Evolutionary conservation across 2,797 vertebrate species (phyloP).

Genomic region (Cryptoblepharus egeriae): DNA sequence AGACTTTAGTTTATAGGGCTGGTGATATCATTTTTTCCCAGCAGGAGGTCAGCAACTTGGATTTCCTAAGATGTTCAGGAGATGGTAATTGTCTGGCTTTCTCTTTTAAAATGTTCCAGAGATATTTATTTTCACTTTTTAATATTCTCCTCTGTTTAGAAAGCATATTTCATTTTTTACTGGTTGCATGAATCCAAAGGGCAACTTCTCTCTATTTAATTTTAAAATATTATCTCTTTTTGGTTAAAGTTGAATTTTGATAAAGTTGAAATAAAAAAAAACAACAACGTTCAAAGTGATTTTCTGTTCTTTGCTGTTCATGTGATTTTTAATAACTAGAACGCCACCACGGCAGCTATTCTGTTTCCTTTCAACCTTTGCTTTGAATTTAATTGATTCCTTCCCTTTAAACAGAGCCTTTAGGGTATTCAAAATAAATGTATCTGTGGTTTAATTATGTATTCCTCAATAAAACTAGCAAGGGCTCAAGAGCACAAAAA

Average conservation of each 20-base stretch:
- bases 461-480: neutral
- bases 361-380: neutral
- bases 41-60: constrained; percentile 30
- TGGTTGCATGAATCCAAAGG: neutral
- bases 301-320: neutral
- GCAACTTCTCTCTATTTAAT: accelerated
- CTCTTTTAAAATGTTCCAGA: constrained; percentile 3
- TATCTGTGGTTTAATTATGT: neutral
- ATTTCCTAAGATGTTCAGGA: constrained; percentile 53
- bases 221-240: neutral
- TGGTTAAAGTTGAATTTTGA: neutral
- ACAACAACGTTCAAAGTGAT: neutral
- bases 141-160: too few species aligned
- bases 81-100: constrained; percentile 57
- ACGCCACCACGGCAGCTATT: accelerated
- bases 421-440: neutral
- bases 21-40: constrained; percentile 40
- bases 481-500: too few species aligned
- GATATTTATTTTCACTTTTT: constrained; percentile 2
- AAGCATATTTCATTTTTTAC: neutral
- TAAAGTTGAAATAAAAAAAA: accelerated
- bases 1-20: constrained; percentile 38
- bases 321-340: neutral
- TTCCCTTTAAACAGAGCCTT: neutral
- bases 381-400: neutral